These are phyloP conservation scores for Cisticola juncidis DNA, from an alignment of 2,113 vertebrate genomes.

Conservation along the genomic window DNA sequence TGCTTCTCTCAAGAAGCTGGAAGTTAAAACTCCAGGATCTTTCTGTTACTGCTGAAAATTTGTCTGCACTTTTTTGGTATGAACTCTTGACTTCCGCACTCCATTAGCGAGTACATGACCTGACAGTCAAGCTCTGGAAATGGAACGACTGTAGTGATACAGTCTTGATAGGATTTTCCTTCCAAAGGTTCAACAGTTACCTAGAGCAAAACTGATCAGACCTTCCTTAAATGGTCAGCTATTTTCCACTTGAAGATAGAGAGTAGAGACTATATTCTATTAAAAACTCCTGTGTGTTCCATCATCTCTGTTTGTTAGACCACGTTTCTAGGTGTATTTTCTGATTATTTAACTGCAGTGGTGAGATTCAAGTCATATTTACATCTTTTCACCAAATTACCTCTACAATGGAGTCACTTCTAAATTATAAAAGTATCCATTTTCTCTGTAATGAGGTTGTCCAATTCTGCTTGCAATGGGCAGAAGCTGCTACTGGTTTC, in stretches of 20 bases:
- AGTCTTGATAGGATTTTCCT: background rate
- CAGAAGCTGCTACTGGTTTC: background rate
- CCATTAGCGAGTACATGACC: background rate
- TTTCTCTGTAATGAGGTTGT: background rate
- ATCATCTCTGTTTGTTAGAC: background rate
- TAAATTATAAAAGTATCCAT: background rate
- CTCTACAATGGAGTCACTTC: background rate
- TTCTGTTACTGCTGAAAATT: background rate
- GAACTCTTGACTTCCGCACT: background rate
- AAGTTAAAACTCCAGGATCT: background rate
- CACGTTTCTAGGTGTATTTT: background rate
- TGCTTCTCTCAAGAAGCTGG: background rate
- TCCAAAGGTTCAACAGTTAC: background rate
- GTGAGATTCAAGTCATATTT: background rate
- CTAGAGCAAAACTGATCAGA: background rate
- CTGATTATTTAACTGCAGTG: background rate
- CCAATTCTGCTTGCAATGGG: background rate
- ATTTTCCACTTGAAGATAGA: background rate
- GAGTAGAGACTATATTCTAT: rapidly evolving
- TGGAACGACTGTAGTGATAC: background rate
- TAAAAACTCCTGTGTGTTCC: background rate
- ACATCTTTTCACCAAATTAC: background rate
- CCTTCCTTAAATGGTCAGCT: background rate
- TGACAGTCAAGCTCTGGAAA: background rate
- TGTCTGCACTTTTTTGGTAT: background rate